phyloP scores from a whole-genome alignment of 2,113 vertebrate species.

The Nettapus auritus region DNA sequence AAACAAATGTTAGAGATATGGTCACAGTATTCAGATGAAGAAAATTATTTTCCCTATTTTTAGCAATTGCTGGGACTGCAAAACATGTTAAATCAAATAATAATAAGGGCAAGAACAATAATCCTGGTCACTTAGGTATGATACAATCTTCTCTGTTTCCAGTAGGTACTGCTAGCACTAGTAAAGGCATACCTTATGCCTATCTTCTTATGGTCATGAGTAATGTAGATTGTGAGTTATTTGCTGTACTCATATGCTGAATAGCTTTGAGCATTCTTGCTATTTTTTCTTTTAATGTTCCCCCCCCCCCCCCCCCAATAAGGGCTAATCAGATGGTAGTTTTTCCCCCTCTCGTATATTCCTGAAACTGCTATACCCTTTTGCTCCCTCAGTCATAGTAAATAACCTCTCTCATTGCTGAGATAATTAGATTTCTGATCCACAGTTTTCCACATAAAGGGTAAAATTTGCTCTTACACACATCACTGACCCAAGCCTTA shows the following conservation, averaged over 20 bases:
- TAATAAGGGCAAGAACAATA: background rate
- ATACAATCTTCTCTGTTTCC: background rate
- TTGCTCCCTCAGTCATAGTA: background rate
- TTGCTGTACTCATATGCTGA: background rate
- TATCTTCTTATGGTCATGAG: background rate
- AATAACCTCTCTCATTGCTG: background rate
- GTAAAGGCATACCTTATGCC: fast-evolving
- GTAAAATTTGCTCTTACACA: conserved; percentile 19
- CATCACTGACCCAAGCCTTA: background rate
- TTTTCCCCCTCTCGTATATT: background rate
- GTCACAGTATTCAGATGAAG: background rate
- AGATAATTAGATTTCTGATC: background rate
- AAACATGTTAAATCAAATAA: background rate
- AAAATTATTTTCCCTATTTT: background rate
- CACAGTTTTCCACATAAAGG: background rate
- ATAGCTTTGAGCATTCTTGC: background rate
- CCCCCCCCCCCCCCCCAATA: background rate
- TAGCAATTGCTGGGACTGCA: background rate
- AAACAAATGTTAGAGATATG: background rate
- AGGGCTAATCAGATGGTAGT: background rate
- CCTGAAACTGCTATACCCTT: background rate
- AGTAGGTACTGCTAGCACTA: background rate
- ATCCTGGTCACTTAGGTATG: background rate
- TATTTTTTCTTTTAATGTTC: background rate
- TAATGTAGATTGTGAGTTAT: background rate